Percentiles rank a stretch among this genome's conserved stretches.
Conservation (phyloP, 2,113 vertebrate species). For the Nesogale talazaci region DNA sequence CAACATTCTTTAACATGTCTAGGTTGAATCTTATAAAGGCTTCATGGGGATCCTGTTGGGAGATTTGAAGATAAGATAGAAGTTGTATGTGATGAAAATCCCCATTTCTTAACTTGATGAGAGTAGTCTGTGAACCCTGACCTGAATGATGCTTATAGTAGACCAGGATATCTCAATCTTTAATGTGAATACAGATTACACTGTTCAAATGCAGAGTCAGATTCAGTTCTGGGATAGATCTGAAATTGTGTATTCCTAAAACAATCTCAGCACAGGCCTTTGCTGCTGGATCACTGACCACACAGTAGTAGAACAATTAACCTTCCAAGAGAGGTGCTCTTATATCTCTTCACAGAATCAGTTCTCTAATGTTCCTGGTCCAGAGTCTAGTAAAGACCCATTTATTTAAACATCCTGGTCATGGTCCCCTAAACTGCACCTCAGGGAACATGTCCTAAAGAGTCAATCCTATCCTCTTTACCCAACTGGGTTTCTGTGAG, state of each 20-base stretch:
- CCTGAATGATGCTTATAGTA: too few species aligned
- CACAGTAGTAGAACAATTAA: not conserved
- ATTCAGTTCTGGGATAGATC: not conserved
- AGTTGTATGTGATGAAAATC: not conserved
- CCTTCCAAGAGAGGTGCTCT: fast-evolving
- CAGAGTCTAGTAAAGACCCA: not conserved
- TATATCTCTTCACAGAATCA: not conserved
- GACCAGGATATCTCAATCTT: not conserved
- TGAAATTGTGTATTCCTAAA: not conserved
- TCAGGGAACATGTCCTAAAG: not conserved
- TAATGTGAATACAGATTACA: too few species aligned
- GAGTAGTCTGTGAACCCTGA: not conserved
- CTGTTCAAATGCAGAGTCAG: not conserved
- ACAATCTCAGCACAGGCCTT: not conserved
- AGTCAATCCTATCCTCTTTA: not conserved
- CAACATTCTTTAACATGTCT: not conserved
- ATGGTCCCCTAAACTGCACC: not conserved
- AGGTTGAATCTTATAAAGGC: not conserved
- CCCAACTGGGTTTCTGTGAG: not conserved
- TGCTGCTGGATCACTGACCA: too few species aligned
- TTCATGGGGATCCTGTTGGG: not conserved
- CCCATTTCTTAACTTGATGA: too few species aligned
- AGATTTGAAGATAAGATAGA: not conserved
- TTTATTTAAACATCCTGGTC: not conserved
- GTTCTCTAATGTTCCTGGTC: not conserved